Percentiles rank a stretch among this genome's conserved stretches.
phyloP scores from a whole-genome alignment of 64 coral and sea anemone species.

The Montipora capricornis region DNA sequence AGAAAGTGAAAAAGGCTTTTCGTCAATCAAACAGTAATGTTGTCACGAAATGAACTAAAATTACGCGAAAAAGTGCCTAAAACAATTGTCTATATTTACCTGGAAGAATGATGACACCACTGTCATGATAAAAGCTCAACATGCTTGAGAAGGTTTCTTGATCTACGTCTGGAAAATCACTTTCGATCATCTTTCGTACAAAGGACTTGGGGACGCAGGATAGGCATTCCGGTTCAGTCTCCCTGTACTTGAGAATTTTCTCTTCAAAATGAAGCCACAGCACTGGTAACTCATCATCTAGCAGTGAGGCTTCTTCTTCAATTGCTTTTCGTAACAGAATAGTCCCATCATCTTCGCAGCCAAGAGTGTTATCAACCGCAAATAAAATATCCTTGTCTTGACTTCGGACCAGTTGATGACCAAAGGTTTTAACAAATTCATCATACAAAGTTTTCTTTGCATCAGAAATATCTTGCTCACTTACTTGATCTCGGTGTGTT shows the following conservation, averaged over 20 bases:
- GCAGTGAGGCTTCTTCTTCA: conserved; percentile 59
- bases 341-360: conserved; percentile 37
- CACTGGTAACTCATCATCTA: conserved; percentile 65
- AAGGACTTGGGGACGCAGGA: conserved; percentile 29
- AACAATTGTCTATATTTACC: neutral
- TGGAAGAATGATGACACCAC: conserved; percentile 78
- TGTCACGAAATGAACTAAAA: too few species aligned
- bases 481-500: conserved; percentile 63
- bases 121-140: conserved; percentile 84
- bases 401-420: conserved; percentile 59
- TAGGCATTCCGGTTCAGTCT: neutral
- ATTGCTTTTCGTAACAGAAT: conserved; percentile 47
- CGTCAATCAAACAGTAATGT: too few species aligned
- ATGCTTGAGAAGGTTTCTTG: conserved; percentile 64
- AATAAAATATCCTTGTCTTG: conserved; percentile 48
- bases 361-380: conserved; percentile 69
- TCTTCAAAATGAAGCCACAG: conserved; percentile 88
- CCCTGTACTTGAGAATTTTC: conserved; percentile 51
- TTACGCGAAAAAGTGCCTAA: too few species aligned
- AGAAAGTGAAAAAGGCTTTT: too few species aligned
- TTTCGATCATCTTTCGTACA: conserved; percentile 26
- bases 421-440: conserved; percentile 46
- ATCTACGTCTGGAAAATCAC: neutral
- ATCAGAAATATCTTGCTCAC: conserved; percentile 12
- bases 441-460: conserved; percentile 22